Base-by-base conservation (phyloP, 2,888 invertebrate genomes). In the Oscheius onirici region DNA sequence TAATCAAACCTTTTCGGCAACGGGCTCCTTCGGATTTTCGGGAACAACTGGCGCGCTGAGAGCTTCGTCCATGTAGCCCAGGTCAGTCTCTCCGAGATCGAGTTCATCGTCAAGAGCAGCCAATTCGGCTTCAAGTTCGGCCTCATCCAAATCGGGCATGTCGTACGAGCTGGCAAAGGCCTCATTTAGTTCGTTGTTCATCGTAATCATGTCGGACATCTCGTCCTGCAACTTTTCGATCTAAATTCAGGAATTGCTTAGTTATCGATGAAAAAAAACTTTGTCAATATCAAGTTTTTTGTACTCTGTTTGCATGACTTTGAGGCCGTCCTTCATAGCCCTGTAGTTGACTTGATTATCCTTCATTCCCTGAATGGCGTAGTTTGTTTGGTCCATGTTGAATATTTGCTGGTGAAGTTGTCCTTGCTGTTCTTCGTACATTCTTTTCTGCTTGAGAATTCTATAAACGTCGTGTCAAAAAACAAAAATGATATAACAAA, bases 311-410 rank as follows among this genome's bases (percentile, higher is more conserved):
- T 97, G 95, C 95, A 99, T 99, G 85, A 95, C 93, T 83, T 94
- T 95, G 73, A 97, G 94, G 2, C 97, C 97, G 86, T 94, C 93
- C 88, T 94, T 95, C 97, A 99, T 99, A 0, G 97, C 97, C 67
- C 93, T 91, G 2, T 99, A 93, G 11, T 95, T 95, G 0, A 82
- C 83, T 69, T 90, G 85, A 51, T 84, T 86, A 69, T 86, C 86
- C 60, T 97, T 97, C 28, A 97, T 89, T 0, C 95, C 93, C 89
- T 97, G 97, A 68, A 95, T 93, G 0, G 96, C 94, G 89, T 94
- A 97, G 89, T 97, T 96, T 1, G 96, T 94, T 89, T 99, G 99
- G 88, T 99, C 99, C 94, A 99, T 95, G 88, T 99, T 99, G 88
- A 99, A 99, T 0, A 95, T 93, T 88, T 99, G 99, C 75, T 95